Conservation (phyloP, 1,140 invertebrate genomes). For the Drosophila orosa region DNA sequence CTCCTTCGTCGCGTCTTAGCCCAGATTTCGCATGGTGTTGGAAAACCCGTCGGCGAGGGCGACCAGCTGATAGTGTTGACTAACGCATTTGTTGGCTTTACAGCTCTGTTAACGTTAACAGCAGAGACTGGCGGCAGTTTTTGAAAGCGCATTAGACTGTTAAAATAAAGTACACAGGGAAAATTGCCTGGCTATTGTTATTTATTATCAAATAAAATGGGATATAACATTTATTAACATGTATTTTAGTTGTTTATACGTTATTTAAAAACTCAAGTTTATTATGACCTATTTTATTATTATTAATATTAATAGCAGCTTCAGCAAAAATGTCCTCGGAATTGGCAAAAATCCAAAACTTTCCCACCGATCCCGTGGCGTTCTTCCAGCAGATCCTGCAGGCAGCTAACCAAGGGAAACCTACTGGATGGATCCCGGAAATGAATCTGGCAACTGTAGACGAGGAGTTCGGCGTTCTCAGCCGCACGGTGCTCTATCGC, state of each 20-base stretch:
- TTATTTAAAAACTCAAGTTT: too few species aligned
- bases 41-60: background rate
- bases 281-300: too few species aligned
- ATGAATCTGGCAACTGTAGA: constrained; percentile 79
- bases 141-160: background rate
- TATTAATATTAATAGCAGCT: background rate
- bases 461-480: constrained; percentile 68
- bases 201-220: too few species aligned
- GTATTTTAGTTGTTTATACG: too few species aligned
- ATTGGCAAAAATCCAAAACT: constrained; percentile 52
- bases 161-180: too few species aligned
- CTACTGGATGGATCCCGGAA: constrained; percentile 3
- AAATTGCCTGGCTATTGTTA: too few species aligned
- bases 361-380: constrained; percentile 51
- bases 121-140: background rate
- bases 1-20: constrained; percentile 1
- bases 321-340: constrained; percentile 48
- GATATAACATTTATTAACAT: too few species aligned
- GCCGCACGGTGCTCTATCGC: constrained; percentile 72
- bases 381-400: constrained; percentile 59
- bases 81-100: background rate
- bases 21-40: constrained; percentile 17
- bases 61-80: constrained; percentile 10
- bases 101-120: constrained; percentile 15
- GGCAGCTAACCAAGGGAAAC: background rate